Evolutionary conservation across 1,140 invertebrate species (phyloP).

Genomic region (Caenorhabditis briggsae): DNA sequence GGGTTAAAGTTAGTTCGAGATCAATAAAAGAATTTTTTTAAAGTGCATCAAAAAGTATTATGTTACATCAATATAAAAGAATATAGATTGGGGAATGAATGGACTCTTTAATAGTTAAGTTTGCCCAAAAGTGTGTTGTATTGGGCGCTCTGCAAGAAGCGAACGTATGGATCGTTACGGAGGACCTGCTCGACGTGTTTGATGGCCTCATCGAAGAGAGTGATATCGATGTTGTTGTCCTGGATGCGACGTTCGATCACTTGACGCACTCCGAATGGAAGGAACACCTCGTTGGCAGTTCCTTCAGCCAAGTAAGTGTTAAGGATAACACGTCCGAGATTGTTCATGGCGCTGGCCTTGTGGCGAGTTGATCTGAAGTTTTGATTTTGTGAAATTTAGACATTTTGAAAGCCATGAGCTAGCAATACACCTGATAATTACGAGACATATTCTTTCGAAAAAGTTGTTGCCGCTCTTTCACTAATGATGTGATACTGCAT

Average conservation of each 20-base stretch:
- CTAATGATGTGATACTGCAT: no score
- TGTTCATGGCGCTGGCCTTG: constrained; percentile 71
- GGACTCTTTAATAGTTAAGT: constrained; percentile 11
- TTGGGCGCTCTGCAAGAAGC: constrained; percentile 74
- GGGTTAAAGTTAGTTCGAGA: no score
- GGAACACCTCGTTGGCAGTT: constrained; percentile 76
- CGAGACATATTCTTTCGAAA: no score
- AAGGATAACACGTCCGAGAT: constrained; percentile 75
- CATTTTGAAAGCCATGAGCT: no score
- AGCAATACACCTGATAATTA: no score
- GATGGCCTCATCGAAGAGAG: constrained; percentile 76
- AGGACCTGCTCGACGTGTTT: constrained; percentile 76
- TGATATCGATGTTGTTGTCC: constrained; percentile 77
- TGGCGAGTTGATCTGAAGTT: constrained; percentile 67
- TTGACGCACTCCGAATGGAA: constrained; percentile 76
- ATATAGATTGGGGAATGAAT: no score
- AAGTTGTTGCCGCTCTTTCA: no score
- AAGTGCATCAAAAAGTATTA: no score
- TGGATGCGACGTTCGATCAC: constrained; percentile 70
- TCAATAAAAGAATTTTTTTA: no score
- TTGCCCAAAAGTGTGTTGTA: constrained; percentile 73
- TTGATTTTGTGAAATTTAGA: not conserved
- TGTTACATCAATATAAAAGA: no score
- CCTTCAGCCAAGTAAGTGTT: constrained; percentile 75
- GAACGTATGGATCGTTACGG: constrained; percentile 74